Conservation (phyloP, 2,113 vertebrate species). For the Ictidomys tridecemlineatus region DNA sequence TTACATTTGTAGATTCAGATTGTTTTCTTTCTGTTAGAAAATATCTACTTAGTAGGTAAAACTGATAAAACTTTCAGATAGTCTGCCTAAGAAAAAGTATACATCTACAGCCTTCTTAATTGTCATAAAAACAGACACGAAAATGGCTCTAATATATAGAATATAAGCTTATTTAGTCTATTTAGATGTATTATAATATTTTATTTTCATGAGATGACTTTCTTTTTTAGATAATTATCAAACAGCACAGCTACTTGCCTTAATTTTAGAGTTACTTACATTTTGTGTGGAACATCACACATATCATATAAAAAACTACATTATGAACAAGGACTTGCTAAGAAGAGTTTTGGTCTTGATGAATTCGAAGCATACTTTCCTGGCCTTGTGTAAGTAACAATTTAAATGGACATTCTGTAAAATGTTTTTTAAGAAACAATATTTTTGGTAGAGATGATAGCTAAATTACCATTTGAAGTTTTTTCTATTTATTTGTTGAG, state of each 20-base stretch:
- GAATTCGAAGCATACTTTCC: slow-evolving; percentile 99
- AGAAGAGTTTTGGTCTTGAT: slow-evolving; percentile 97
- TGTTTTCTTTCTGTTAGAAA: slow-evolving; percentile 44
- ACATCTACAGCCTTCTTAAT: slow-evolving; percentile 1
- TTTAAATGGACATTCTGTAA: slow-evolving; percentile 54
- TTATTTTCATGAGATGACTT: slow-evolving; percentile 61
- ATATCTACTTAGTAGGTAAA: background rate
- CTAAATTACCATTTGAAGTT: background rate
- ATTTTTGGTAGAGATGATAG: slow-evolving; percentile 54
- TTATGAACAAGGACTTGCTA: slow-evolving; percentile 99
- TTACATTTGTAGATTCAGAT: background rate
- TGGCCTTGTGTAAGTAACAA: slow-evolving; percentile 96
- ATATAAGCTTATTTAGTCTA: slow-evolving; percentile 27
- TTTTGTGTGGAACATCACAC: slow-evolving; percentile 99
- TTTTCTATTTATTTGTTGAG: background rate
- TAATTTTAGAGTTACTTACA: slow-evolving; percentile 97
- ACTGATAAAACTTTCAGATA: background rate
- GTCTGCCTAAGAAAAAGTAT: slow-evolving; percentile 35
- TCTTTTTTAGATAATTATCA: slow-evolving; percentile 96
- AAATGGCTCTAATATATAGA: background rate
- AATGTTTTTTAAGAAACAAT: slow-evolving; percentile 39
- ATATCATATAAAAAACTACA: slow-evolving; percentile 99
- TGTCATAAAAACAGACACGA: slow-evolving; percentile 34
- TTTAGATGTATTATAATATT: background rate
- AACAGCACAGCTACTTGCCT: slow-evolving; percentile 97